These are phyloP conservation scores for Chironomus riparius DNA, from an alignment of 2,888 invertebrate species.

Conservation along the genomic window DNA sequence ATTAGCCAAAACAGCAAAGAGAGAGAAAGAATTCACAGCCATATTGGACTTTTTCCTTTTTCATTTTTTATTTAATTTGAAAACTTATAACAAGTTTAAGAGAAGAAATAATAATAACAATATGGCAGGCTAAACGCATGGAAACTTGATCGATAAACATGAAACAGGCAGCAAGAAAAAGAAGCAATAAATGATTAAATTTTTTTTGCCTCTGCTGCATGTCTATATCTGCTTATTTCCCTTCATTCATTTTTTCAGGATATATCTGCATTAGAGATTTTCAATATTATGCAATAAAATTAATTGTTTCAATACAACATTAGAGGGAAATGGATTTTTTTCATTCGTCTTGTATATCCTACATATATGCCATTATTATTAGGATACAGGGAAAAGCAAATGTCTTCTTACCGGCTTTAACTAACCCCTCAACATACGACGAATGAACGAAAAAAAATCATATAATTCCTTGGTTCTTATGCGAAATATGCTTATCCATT, in stretches of 20 bases:
- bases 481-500: constrained; percentile 8
- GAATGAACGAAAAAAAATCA: background rate
- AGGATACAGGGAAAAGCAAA: background rate
- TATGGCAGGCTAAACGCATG: background rate
- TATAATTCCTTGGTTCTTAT: background rate
- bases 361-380: background rate
- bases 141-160: constrained; percentile 15
- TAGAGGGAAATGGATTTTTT: constrained; percentile 18
- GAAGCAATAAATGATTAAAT: constrained; percentile 12
- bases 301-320: constrained; percentile 18
- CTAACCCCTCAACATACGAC: background rate
- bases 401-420: background rate
- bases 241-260: background rate
- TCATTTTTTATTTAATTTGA: background rate
- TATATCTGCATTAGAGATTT: constrained; percentile 1
- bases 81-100: background rate
- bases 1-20: background rate
- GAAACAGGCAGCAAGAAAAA: background rate
- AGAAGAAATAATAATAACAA: background rate
- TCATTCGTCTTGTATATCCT: background rate
- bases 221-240: background rate
- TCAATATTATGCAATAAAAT: constrained; percentile 26
- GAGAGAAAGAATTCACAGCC: background rate
- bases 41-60: constrained; percentile 2
- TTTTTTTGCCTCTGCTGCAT: background rate